A percentile compares a stretch with the other conserved stretches of the same genome.
These are phyloP conservation scores for Urocyon cinereoargenteus DNA, from an alignment of 2,797 vertebrate genomes.

Conservation along the genomic window DNA sequence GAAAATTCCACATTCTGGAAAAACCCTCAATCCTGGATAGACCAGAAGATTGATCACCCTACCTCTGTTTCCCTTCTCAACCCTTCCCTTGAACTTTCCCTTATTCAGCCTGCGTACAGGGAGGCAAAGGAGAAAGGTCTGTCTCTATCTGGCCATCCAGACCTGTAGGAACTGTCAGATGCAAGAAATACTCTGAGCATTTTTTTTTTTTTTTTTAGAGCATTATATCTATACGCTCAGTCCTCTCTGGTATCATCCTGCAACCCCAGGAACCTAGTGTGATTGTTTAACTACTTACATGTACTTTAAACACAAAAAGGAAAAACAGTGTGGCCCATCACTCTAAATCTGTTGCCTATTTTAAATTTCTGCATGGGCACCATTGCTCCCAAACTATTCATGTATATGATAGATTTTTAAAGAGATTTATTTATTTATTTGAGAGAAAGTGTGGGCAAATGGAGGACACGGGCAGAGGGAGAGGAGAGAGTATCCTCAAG, in stretches of 20 bases:
- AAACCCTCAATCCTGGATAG: not conserved
- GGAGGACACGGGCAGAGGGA: not conserved
- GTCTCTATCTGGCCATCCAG: not conserved
- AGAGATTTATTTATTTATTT: not conserved
- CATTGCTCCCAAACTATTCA: not conserved
- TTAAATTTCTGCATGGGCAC: slow-evolving; percentile 10
- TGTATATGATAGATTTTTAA: not conserved
- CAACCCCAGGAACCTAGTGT: not conserved
- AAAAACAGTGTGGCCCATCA: not conserved
- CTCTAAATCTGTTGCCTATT: not conserved
- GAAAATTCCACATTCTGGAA: not conserved
- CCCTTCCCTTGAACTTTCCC: not conserved
- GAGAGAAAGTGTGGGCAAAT: not conserved
- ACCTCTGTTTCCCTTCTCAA: not conserved
- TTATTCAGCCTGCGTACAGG: not conserved
- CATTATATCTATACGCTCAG: not conserved
- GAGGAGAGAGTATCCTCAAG: not conserved
- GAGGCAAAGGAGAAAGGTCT: slow-evolving; percentile 9
- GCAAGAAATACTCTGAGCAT: not conserved
- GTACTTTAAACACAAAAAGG: not conserved
- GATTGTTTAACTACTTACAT: not conserved
- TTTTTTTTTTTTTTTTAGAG: too few relatives aligned
- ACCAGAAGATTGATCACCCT: not conserved
- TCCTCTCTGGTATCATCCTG: not conserved
- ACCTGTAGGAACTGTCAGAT: not conserved